Evolutionary conservation across 2,113 vertebrate species (phyloP).

Genomic region (Dermatemys mawii): DNA sequence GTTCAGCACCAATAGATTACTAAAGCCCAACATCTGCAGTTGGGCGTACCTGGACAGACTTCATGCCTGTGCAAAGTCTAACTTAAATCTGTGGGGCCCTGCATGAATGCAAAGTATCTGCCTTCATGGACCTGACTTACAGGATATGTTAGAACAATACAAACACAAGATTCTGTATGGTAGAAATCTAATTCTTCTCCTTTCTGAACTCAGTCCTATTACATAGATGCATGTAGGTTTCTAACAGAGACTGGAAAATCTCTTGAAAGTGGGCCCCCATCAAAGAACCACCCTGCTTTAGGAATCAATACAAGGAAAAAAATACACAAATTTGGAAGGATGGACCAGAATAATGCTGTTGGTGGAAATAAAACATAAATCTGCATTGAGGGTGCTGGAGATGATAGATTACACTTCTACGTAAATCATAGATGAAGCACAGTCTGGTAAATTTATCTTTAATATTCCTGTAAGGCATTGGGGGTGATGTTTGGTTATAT

Average conservation of each 20-base stretch:
- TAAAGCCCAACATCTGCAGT: not conserved
- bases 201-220: not conserved
- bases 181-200: not conserved
- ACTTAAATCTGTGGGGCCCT: not conserved
- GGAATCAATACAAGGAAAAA: not conserved
- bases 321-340: not conserved
- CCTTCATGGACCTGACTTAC: not conserved
- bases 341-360: not conserved
- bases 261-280: not conserved
- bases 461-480: not conserved
- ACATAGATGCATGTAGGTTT: not conserved
- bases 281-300: not conserved
- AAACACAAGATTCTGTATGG: not conserved
- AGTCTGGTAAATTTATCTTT: not conserved
- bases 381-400: not conserved
- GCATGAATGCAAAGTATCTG: fast-evolving
- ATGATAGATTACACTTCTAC: not conserved
- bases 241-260: not conserved
- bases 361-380: conserved; percentile 4
- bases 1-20: not conserved
- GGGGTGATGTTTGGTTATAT: conserved; percentile 1
- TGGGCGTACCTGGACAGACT: not conserved
- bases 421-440: not conserved
- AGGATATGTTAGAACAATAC: not conserved
- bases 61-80: not conserved